phyloP scores from a whole-genome alignment of 2,113 vertebrate species.

The Myxocyprinus asiaticus region DNA sequence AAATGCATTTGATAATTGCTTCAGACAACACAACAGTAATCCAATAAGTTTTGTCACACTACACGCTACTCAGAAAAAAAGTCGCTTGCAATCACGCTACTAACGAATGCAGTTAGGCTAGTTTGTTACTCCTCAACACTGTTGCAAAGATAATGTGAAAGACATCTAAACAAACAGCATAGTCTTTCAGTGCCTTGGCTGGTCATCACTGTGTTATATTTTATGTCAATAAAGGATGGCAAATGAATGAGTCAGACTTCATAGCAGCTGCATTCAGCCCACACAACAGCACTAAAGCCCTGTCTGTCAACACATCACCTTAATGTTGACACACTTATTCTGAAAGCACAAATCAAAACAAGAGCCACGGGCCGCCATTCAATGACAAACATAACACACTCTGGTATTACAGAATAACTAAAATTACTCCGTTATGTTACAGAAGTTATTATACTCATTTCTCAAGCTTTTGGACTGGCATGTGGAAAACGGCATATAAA shows the following conservation, averaged over 20 bases:
- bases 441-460: too few species aligned
- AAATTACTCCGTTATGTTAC: neutral
- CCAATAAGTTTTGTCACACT: neutral
- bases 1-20: too few species aligned
- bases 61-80: neutral
- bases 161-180: neutral
- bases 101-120: neutral
- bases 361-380: too few species aligned
- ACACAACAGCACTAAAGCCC: slow-evolving; percentile 7
- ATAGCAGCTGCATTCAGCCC: slow-evolving; percentile 26
- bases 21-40: too few species aligned
- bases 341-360: slow-evolving; percentile 39
- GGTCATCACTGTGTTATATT: slow-evolving; percentile 17
- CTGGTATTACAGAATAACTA: neutral
- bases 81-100: neutral
- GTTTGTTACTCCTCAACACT: neutral
- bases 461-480: too few species aligned
- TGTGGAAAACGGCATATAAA: too few species aligned
- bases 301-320: slow-evolving; percentile 10
- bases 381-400: neutral
- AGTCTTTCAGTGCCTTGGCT: neutral
- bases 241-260: slow-evolving; percentile 38
- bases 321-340: neutral
- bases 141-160: neutral
- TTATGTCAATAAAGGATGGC: slow-evolving; percentile 22